phyloP scores from a whole-genome alignment of 2,113 vertebrate genomes.

The Sebastes fasciatus region DNA sequence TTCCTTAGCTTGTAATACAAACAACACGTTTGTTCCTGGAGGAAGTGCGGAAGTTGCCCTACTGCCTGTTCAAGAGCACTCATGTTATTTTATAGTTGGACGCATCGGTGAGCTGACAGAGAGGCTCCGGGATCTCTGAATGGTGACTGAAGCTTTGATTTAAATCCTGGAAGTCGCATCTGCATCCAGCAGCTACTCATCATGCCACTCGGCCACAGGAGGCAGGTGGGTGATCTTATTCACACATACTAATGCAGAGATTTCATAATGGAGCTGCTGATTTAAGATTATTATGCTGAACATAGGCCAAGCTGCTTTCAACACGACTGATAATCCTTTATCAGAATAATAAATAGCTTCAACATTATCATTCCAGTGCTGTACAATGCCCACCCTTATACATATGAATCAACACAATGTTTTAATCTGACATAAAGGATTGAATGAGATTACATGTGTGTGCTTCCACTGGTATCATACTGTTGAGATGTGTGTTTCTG shows the following conservation, averaged over 20 bases:
- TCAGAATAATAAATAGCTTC: neutral
- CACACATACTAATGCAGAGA: neutral
- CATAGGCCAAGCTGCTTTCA: neutral
- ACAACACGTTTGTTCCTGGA: constrained; percentile 32
- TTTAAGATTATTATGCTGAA: neutral
- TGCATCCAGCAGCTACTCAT: constrained; percentile 21
- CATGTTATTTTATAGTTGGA: constrained; percentile 25
- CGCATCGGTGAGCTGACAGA: constrained; percentile 16
- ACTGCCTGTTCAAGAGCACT: constrained; percentile 5
- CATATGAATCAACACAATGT: neutral
- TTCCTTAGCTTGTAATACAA: constrained; percentile 49
- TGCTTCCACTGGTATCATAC: neutral
- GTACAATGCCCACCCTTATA: neutral
- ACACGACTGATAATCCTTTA: constrained; percentile 5
- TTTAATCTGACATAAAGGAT: neutral
- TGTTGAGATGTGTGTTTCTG: neutral
- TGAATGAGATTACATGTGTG: neutral
- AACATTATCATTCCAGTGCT: neutral
- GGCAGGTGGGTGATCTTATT: constrained; percentile 73
- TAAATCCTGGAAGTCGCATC: constrained; percentile 22
- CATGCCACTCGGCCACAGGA: constrained; percentile 72
- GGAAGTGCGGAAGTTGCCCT: constrained; percentile 67
- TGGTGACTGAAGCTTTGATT: constrained; percentile 16
- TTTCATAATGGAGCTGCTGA: neutral
- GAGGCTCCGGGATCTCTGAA: constrained; percentile 28